Evolutionary conservation across 2,888 invertebrate genomes (phyloP).

Genomic region (Eutolmus rufibarbis): DNA sequence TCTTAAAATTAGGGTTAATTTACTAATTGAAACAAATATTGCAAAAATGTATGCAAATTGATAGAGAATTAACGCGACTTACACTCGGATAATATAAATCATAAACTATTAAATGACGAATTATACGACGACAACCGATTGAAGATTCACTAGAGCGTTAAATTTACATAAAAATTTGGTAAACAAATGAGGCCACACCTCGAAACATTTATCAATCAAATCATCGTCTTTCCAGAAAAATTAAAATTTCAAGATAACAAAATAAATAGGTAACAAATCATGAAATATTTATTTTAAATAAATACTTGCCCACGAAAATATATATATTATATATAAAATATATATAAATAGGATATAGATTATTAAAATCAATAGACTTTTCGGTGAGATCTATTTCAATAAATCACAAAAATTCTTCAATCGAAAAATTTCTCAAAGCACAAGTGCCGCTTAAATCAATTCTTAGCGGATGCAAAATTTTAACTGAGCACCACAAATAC

Average conservation of each 20-base stretch:
- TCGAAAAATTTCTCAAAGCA: too few species aligned
- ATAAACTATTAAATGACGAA: not conserved
- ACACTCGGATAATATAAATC: not conserved
- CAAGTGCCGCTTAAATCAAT: not conserved
- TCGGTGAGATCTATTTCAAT: too few species aligned
- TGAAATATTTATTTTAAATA: not conserved
- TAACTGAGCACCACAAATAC: not conserved
- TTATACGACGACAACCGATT: not conserved
- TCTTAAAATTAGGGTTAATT: too few species aligned
- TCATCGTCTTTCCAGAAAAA: not conserved
- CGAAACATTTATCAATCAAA: not conserved
- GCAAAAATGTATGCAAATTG: too few species aligned
- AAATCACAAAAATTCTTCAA: too few species aligned
- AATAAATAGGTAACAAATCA: too few species aligned
- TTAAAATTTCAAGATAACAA: not conserved
- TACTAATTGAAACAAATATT: too few species aligned
- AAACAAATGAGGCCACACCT: conserved; percentile 14
- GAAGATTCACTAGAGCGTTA: not conserved
- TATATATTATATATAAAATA: not conserved
- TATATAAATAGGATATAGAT: not conserved
- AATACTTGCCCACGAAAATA: not conserved
- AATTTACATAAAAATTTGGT: conserved; percentile 17
- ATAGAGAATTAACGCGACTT: not conserved
- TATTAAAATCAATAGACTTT: not conserved
- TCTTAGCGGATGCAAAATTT: not conserved